Conservation (phyloP, 1,140 invertebrate species). For the Drosophila serrata region DNA sequence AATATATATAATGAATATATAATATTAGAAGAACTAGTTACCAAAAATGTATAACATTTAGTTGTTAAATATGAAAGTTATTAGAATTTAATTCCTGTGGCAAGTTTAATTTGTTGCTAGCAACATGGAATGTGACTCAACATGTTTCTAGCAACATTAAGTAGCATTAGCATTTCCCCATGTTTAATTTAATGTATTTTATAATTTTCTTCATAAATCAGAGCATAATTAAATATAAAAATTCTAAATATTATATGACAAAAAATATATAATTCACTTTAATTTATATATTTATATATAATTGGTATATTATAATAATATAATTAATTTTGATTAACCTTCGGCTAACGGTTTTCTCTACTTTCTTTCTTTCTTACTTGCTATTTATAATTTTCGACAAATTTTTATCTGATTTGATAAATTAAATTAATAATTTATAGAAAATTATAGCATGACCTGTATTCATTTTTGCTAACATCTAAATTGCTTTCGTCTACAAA, state of each 20-base stretch:
- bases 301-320: neutral
- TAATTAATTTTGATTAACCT: neutral
- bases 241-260: too few relatives aligned
- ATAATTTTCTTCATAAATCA: too few relatives aligned
- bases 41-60: neutral
- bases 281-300: neutral
- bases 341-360: neutral
- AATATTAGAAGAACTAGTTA: neutral
- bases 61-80: neutral
- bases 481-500: neutral
- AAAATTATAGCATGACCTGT: neutral
- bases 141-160: too few relatives aligned
- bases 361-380: neutral
- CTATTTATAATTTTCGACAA: neutral
- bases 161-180: neutral
- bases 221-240: too few relatives aligned
- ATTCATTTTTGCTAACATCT: neutral
- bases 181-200: neutral
- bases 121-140: neutral
- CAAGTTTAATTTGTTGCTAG: too few relatives aligned
- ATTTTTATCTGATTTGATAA: neutral
- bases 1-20: neutral
- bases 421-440: neutral
- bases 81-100: neutral
- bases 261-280: too few relatives aligned